A percentile compares a stretch with the other conserved stretches of the same genome.
Conservation (phyloP, 1,140 invertebrate genomes). For the Dermatophagoides farinae region DNA sequence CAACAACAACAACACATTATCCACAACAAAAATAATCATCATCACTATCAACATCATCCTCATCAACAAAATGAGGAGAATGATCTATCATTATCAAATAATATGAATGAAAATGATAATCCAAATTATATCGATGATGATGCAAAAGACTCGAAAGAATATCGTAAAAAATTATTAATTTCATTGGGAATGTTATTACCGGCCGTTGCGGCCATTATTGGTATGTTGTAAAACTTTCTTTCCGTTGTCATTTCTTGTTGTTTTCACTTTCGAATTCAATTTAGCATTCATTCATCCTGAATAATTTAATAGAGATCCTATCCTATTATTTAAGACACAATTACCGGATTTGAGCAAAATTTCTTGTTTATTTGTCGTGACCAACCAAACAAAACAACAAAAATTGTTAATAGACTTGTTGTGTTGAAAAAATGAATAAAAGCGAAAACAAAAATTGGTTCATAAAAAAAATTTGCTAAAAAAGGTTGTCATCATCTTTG, state of each 20-base stretch:
- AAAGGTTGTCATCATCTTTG: too few relatives aligned
- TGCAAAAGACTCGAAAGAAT: constrained; percentile 10
- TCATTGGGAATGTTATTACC: constrained; percentile 19
- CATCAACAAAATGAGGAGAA: neutral
- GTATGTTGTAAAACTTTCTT: constrained; percentile 6
- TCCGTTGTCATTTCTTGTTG: neutral
- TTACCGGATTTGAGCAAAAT: too few relatives aligned
- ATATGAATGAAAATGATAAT: too few relatives aligned
- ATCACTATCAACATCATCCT: neutral
- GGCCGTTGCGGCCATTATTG: constrained; percentile 20
- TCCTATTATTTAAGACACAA: neutral
- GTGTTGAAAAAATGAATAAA: too few relatives aligned
- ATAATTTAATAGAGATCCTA: neutral
- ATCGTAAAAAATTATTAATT: constrained; percentile 16
- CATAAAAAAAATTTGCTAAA: too few relatives aligned
- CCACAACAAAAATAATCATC: neutral
- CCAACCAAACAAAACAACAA: too few relatives aligned
- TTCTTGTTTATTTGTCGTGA: too few relatives aligned
- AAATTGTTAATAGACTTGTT: too few relatives aligned
- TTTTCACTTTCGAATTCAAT: neutral
- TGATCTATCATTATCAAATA: too few relatives aligned
- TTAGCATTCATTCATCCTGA: too few relatives aligned
- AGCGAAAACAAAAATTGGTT: too few relatives aligned
- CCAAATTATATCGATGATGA: neutral
- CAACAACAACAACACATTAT: neutral